These are phyloP conservation scores for Drosophila rufa DNA, from an alignment of 1,140 invertebrate species.

Conservation along the genomic window DNA sequence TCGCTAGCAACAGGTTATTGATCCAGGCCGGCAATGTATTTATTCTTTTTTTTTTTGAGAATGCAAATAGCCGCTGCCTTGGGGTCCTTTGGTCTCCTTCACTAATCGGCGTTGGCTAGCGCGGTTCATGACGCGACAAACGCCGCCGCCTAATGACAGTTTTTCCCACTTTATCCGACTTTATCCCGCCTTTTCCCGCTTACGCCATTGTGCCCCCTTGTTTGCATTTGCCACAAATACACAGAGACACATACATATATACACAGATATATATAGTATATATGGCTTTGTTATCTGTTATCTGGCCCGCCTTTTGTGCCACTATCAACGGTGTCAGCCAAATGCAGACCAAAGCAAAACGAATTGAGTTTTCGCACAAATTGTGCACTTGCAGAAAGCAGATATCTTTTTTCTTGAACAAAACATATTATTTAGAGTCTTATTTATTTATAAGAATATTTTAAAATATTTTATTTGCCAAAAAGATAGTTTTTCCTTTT, in stretches of 20 bases:
- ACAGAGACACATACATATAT: neutral
- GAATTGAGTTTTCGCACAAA: constrained; percentile 49
- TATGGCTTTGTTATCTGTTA: constrained; percentile 59
- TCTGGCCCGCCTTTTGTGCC: constrained; percentile 57
- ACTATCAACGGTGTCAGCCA: constrained; percentile 62
- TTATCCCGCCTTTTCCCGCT: constrained; percentile 24
- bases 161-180: constrained; percentile 21
- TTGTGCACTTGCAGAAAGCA: constrained; percentile 13
- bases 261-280: constrained; percentile 25
- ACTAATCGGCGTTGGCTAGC: constrained; percentile 69
- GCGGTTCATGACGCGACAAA: constrained; percentile 61
- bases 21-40: constrained; percentile 51
- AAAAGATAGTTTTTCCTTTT: too few relatives aligned
- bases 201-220: constrained; percentile 52
- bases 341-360: constrained; percentile 46
- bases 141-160: constrained; percentile 65
- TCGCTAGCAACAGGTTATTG: constrained; percentile 73
- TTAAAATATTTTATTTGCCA: too few relatives aligned
- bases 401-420: neutral
- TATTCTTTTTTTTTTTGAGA: constrained; percentile 10
- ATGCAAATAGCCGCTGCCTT: constrained; percentile 32
- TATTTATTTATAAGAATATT: too few relatives aligned
- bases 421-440: too few relatives aligned
- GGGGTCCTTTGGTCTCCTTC: constrained; percentile 30
- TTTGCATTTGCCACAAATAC: constrained; percentile 58